Percentiles rank a stretch among this genome's conserved stretches.
These are phyloP conservation scores for Drosophila sturtevanti DNA, from an alignment of 1,140 invertebrate species.

Conservation along the genomic window DNA sequence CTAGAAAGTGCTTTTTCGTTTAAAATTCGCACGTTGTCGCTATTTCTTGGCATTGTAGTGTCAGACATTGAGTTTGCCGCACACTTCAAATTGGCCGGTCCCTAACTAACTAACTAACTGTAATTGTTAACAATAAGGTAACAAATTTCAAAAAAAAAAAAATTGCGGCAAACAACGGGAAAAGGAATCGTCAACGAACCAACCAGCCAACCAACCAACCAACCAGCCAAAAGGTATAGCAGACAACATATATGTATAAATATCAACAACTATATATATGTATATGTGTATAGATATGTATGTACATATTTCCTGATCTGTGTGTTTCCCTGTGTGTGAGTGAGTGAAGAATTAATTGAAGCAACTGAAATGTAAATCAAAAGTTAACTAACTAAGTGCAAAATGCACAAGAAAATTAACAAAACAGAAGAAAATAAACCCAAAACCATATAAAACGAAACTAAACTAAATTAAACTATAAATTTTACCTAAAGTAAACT, in stretches of 20 bases:
- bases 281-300: too few species aligned
- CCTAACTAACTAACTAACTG: background rate
- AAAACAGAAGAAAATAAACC: too few species aligned
- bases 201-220: too few species aligned
- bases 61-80: constrained; percentile 57
- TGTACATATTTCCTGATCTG: background rate
- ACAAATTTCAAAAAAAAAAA: background rate
- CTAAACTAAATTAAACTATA: too few species aligned
- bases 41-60: constrained; percentile 80
- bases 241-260: too few species aligned
- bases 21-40: constrained; percentile 82
- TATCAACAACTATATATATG: too few species aligned
- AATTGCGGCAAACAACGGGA: background rate
- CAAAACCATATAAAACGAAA: too few species aligned
- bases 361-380: constrained; percentile 27
- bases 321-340: background rate
- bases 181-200: constrained; percentile 1
- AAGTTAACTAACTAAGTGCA: too few species aligned
- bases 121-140: background rate
- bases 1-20: constrained; percentile 78
- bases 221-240: too few species aligned
- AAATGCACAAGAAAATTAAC: too few species aligned
- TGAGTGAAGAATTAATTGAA: constrained; percentile 28
- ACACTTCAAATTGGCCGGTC: constrained; percentile 25
- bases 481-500: too few species aligned